These are phyloP conservation scores for Rhingia campestris DNA, from an alignment of 2,888 invertebrate genomes.

Conservation along the genomic window DNA sequence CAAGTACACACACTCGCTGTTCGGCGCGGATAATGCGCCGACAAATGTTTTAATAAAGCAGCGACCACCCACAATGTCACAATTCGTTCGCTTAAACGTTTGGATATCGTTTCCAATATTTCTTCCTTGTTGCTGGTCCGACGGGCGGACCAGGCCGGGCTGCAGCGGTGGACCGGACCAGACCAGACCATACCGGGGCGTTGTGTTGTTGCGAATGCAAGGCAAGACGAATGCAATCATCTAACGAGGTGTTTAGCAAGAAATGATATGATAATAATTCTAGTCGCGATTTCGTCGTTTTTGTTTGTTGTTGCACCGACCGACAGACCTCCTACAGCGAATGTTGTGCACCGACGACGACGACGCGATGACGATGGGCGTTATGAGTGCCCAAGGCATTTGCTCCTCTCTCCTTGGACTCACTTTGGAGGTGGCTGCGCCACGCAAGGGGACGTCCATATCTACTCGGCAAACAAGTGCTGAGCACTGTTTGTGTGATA, in stretches of 20 bases:
- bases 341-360: constrained; percentile 59
- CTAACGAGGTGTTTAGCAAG: constrained; percentile 79
- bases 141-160: not conserved
- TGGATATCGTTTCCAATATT: constrained; percentile 72
- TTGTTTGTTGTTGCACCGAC: constrained; percentile 75
- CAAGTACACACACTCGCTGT: constrained; percentile 59
- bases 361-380: constrained; percentile 48
- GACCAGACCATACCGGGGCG: constrained; percentile 2
- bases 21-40: constrained; percentile 71
- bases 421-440: not conserved
- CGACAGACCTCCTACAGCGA: constrained; percentile 73
- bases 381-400: constrained; percentile 58
- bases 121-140: constrained; percentile 65
- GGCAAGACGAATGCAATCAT: constrained; percentile 75
- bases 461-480: constrained; percentile 52
- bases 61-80: constrained; percentile 75
- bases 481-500: constrained; percentile 64
- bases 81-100: constrained; percentile 74
- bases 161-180: not conserved
- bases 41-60: constrained; percentile 74
- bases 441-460: constrained; percentile 5
- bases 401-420: constrained; percentile 17
- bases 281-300: constrained; percentile 78
- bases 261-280: constrained; percentile 79
- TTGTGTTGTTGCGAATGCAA: constrained; percentile 47